phyloP scores from a whole-genome alignment of 2,113 vertebrate genomes.

The Sus scrofa region DNA sequence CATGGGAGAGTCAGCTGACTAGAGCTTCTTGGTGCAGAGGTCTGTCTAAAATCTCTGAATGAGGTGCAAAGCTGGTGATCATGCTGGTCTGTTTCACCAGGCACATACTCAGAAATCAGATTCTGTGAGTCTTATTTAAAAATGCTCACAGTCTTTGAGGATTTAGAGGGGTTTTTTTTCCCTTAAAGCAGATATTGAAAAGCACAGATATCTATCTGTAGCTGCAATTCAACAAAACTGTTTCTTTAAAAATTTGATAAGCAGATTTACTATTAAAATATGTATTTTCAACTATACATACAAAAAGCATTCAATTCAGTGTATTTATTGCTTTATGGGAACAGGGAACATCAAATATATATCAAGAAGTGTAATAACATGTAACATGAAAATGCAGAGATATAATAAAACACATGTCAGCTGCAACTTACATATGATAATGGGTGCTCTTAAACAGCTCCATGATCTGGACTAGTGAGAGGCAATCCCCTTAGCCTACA shows the following conservation, averaged over 20 bases:
- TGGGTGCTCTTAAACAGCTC: neutral
- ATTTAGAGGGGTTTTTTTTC: neutral
- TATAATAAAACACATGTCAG: neutral
- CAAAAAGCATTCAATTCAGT: neutral
- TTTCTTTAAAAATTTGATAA: constrained; percentile 44
- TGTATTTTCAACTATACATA: neutral
- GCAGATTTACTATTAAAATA: constrained; percentile 33
- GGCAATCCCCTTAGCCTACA: neutral
- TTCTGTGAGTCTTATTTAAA: constrained; percentile 42
- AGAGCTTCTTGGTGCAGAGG: neutral
- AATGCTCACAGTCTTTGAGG: neutral
- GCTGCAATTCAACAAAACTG: constrained; percentile 29
- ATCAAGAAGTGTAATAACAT: constrained; percentile 22
- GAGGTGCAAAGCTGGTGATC: neutral
- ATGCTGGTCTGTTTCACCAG: neutral
- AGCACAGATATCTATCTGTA: neutral
- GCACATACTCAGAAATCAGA: constrained; percentile 32
- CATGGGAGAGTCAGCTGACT: neutral
- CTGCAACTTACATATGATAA: neutral
- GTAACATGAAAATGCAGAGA: constrained; percentile 22
- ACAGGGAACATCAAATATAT: constrained; percentile 17
- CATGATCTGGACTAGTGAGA: neutral
- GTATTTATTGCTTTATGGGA: constrained; percentile 44
- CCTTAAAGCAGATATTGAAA: constrained; percentile 37
- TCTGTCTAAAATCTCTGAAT: constrained; percentile 49